Base-by-base conservation (phyloP, 2,888 invertebrate species). In the Drosophila incognita region DNA sequence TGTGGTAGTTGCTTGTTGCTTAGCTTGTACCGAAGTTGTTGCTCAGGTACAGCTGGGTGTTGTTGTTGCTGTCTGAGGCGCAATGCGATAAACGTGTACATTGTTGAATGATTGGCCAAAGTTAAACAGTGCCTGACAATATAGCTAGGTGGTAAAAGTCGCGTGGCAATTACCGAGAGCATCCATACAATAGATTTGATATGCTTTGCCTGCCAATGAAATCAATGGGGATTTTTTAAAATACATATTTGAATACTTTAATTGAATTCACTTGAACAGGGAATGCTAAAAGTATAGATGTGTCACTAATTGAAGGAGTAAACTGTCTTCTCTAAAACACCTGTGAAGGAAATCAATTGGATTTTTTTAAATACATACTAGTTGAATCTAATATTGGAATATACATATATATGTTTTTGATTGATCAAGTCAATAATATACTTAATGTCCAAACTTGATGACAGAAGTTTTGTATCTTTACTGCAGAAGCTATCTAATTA, bases 71-170 rank as follows among this genome's bases (percentile, higher is more conserved):
- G 69, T 35, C 33, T 35, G 53, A 42, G 35, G 66, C 48, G 21
- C 74, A 78, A 65, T 57, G 65, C 73, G 69, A 74, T 66, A 73
- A 69, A 60, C 65, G 64, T 73, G 63, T 57, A 58, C 68, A 65
- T 68, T 63, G 73, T 53, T 58, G 31, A 57, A 42, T 53, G 56
- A 78, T 73, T 77, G 65, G 27, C 40, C 13, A n/a, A 40, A 59
- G n/a, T n/a, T 31, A 11, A 61, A 61, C 56, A 60, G 57, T 40
- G 52, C 21, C 15, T 2, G 36, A 13, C 46, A 27, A 18, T 8
- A 38, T 2, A 21, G 35, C 24, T 58, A 27, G n/a, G 42, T 31
- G 51, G 48, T 15, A 52, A 58, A 27, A 42, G 53, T 31, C 57
- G 29, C 29, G 29, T 31, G 52, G 38, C 51, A 11, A 33, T 46